A percentile compares a stretch with the other conserved stretches of the same genome.
These are phyloP conservation scores for Eubucco bourcierii DNA, from an alignment of 2,113 vertebrate genomes.

Conservation along the genomic window DNA sequence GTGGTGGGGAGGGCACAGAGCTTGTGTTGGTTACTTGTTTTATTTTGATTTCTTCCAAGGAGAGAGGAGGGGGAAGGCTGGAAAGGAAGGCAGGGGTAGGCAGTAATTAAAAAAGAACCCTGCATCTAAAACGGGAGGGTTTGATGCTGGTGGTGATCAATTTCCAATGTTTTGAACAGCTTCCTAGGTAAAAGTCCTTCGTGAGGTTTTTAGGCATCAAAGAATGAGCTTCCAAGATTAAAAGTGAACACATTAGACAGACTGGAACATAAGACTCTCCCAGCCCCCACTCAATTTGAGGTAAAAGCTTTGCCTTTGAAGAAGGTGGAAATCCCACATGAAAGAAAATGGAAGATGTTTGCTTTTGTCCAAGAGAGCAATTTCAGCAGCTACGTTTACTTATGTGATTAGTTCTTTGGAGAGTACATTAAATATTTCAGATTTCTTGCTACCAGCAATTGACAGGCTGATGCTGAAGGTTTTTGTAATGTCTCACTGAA, in stretches of 20 bases:
- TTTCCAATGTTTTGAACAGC: neutral
- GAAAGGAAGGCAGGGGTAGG: neutral
- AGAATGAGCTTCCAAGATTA: slow-evolving; percentile 4
- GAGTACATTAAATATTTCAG: neutral
- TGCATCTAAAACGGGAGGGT: neutral
- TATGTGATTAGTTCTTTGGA: neutral
- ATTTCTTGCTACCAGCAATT: neutral
- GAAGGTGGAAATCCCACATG: slow-evolving; percentile 57
- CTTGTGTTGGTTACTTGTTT: neutral
- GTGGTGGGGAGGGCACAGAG: neutral
- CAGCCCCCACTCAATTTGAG: slow-evolving; percentile 38
- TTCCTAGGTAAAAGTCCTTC: neutral
- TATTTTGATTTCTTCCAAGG: neutral
- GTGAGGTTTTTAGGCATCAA: neutral
- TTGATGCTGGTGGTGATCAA: neutral
- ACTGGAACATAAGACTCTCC: slow-evolving; percentile 19
- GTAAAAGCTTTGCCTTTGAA: slow-evolving; percentile 60
- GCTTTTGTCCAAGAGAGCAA: slow-evolving; percentile 41
- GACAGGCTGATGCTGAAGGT: neutral
- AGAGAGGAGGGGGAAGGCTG: fast-evolving
- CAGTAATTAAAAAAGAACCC: neutral
- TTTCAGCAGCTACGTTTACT: neutral
- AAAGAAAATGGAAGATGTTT: slow-evolving; percentile 70
- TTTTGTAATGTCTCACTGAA: neutral
- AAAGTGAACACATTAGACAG: slow-evolving; percentile 1